Conservation (phyloP, 2,888 invertebrate genomes). For the Oscheius sp. region DNA sequence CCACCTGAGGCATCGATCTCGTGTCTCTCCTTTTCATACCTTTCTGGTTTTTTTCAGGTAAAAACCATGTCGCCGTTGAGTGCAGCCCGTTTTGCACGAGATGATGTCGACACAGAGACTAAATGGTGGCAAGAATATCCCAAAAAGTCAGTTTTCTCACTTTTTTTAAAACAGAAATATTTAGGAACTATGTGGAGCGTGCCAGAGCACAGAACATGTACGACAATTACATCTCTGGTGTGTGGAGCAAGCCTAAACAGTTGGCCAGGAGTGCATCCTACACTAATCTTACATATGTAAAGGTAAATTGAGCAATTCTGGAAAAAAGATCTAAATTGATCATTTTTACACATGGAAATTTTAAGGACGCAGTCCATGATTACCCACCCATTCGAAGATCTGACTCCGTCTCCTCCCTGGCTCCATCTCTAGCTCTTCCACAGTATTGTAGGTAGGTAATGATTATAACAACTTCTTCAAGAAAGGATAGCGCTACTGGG, state of each 20-base stretch:
- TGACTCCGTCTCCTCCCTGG: conserved; percentile 64
- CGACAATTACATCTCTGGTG: conserved; percentile 58
- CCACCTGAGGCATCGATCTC: conserved; percentile 25
- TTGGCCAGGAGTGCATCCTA: conserved; percentile 66
- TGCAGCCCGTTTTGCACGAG: conserved; percentile 52
- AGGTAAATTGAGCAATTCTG: conserved; percentile 46
- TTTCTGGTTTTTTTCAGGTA: background rate
- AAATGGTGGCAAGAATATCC: conserved; percentile 65
- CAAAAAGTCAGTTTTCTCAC: conserved; percentile 39
- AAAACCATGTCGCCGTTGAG: conserved; percentile 47
- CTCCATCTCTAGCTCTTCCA: conserved; percentile 66
- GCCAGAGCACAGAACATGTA: conserved; percentile 65
- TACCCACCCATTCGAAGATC: conserved; percentile 50
- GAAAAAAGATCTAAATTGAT: background rate
- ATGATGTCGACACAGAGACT: conserved; percentile 66
- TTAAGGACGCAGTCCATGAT: conserved; percentile 50
- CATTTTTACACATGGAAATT: background rate
- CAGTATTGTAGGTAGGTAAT: conserved; percentile 50
- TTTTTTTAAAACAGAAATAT: background rate
- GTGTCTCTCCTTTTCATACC: background rate
- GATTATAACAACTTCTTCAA: background rate
- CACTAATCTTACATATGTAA: conserved; percentile 68
- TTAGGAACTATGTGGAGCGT: conserved; percentile 65
- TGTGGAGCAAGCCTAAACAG: conserved; percentile 66
- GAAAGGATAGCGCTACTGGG: too few species aligned